A percentile compares a stretch with the other conserved stretches of the same genome.
Evolutionary conservation across 2,888 invertebrate species (phyloP).

Genomic region (Euplagia quadripunctaria): DNA sequence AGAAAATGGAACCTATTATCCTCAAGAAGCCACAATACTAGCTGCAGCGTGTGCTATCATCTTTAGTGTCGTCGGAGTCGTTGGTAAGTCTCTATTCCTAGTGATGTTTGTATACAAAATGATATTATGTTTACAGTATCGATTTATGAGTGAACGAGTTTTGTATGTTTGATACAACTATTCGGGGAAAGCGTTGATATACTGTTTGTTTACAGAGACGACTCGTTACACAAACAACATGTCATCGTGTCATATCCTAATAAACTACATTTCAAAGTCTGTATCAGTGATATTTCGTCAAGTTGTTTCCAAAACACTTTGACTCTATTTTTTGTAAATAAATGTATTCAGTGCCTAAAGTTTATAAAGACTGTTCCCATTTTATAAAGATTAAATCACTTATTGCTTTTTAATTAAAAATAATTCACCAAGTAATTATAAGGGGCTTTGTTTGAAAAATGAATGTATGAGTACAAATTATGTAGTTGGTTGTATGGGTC

Average conservation of each 20-base stretch:
- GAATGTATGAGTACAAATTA: neutral
- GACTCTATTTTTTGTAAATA: conserved; percentile 17
- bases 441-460: neutral
- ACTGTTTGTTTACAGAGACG: conserved; percentile 62
- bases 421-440: neutral
- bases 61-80: conserved; percentile 92
- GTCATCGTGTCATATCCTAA: conserved; percentile 64
- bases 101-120: conserved; percentile 51
- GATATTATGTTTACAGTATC: conserved; percentile 64
- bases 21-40: conserved; percentile 91
- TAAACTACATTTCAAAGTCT: conserved; percentile 56
- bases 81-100: conserved; percentile 87
- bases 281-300: conserved; percentile 36
- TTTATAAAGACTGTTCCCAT: neutral
- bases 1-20: conserved; percentile 84
- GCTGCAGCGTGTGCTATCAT: conserved; percentile 93
- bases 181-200: conserved; percentile 67
- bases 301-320: conserved; percentile 41
- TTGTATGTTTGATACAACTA: conserved; percentile 42
- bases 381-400: neutral
- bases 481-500: neutral
- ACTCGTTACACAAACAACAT: conserved; percentile 59
- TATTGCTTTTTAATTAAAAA: neutral
- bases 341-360: conserved; percentile 8
- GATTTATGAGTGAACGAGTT: conserved; percentile 38